Evolutionary conservation across 2,888 invertebrate species (phyloP).

Genomic region (Heteropelma amictum): DNA sequence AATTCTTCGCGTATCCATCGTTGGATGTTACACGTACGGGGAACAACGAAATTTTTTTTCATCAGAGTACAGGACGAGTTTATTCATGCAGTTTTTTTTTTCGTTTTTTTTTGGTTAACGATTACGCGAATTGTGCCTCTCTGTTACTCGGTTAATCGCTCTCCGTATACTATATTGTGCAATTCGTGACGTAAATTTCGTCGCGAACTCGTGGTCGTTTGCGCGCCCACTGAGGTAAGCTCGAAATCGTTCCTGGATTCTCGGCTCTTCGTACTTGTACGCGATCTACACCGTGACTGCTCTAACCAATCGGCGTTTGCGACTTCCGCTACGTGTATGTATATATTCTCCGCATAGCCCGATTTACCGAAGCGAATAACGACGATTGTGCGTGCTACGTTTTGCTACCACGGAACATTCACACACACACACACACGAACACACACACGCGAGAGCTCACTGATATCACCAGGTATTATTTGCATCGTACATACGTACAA

Average conservation of each 20-base stretch:
- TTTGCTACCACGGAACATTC: no score
- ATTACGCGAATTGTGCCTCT: no score
- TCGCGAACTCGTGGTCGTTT: not conserved
- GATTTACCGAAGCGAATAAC: conserved; percentile 53
- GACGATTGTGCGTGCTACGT: conserved; percentile 16
- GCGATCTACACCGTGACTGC: conserved; percentile 48
- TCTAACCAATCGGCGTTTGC: conserved; percentile 51
- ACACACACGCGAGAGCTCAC: no score
- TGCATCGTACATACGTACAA: no score
- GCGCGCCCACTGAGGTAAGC: not conserved
- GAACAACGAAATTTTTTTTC: no score
- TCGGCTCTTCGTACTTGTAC: conserved; percentile 18
- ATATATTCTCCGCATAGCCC: conserved; percentile 29
- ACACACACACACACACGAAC: no score
- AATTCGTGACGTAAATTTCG: conserved; percentile 15
- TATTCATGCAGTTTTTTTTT: no score
- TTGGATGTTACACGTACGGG: no score
- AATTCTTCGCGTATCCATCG: no score
- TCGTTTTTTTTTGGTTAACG: no score
- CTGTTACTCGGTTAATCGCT: not conserved
- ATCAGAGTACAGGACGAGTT: no score
- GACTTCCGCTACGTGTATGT: not conserved
- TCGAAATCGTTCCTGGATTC: not conserved
- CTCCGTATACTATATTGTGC: not conserved
- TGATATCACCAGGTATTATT: no score